Conservation (phyloP, 2,888 invertebrate species). For the Oxyscelio sp. region DNA sequence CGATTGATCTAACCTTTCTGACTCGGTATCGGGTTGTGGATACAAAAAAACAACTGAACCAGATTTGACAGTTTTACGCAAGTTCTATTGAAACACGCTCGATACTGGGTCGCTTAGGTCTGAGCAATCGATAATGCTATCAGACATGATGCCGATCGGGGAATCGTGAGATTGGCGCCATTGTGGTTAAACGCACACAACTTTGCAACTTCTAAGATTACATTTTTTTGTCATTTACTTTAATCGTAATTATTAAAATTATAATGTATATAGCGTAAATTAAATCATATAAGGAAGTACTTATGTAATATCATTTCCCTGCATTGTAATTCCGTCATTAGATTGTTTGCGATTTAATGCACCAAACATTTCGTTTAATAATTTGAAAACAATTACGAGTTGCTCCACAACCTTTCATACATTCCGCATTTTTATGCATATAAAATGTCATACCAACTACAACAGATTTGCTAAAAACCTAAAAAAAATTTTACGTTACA, state of each 20-base stretch:
- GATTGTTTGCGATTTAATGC: slow-evolving; percentile 56
- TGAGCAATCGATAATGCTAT: too few species aligned
- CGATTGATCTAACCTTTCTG: too few species aligned
- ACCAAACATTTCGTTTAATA: slow-evolving; percentile 57
- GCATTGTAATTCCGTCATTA: slow-evolving; percentile 42
- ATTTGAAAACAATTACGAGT: slow-evolving; percentile 39
- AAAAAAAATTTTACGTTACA: neutral
- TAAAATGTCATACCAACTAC: slow-evolving; percentile 53
- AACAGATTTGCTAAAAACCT: slow-evolving; percentile 62
- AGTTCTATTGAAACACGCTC: too few species aligned
- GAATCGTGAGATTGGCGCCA: too few species aligned
- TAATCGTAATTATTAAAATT: neutral
- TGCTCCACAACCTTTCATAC: slow-evolving; percentile 45
- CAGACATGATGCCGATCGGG: too few species aligned
- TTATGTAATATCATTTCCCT: neutral
- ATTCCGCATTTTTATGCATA: slow-evolving; percentile 3
- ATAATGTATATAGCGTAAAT: neutral
- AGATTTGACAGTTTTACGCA: too few species aligned
- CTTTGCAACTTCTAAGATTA: too few species aligned
- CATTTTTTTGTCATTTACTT: too few species aligned
- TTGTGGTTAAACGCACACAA: too few species aligned
- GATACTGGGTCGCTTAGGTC: too few species aligned
- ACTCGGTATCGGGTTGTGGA: too few species aligned
- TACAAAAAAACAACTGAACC: too few species aligned
- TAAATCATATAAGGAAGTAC: neutral